Percentiles rank a stretch among this genome's conserved stretches.
Evolutionary conservation across 2,113 vertebrate genomes (phyloP).

Genomic region (Melierax canorus): DNA sequence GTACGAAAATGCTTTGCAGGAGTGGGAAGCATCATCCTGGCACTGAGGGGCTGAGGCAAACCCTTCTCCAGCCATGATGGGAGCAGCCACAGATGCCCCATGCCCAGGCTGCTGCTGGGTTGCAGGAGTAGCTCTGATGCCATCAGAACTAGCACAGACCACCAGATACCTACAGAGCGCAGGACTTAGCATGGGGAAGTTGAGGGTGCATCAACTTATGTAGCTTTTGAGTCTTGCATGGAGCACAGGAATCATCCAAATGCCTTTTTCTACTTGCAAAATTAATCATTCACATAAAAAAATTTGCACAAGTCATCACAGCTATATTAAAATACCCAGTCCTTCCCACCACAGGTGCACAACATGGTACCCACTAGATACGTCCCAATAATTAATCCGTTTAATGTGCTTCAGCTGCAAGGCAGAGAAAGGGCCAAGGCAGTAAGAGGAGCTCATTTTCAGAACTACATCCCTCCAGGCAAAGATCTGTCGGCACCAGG

Average conservation of each 20-base stretch:
- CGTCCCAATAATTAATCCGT: neutral
- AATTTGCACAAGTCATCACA: neutral
- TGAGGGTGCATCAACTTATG: no score
- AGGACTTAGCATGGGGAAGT: rapidly evolving
- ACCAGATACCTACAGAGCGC: neutral
- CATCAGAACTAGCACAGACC: neutral
- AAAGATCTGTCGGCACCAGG: neutral
- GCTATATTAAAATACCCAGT: neutral
- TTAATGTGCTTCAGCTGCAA: neutral
- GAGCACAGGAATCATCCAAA: neutral
- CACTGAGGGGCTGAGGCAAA: neutral
- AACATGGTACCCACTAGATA: neutral
- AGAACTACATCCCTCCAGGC: neutral
- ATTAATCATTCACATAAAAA: neutral
- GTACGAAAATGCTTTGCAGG: neutral
- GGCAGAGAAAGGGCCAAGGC: neutral
- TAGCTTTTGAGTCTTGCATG: neutral
- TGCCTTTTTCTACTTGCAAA: neutral
- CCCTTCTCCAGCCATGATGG: neutral
- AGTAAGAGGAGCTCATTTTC: neutral
- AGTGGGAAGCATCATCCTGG: neutral
- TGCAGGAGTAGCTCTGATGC: neutral
- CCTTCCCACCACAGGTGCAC: neutral
- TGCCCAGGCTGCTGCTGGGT: no score
- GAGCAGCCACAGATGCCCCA: neutral